A percentile compares a stretch with the other conserved stretches of the same genome.
Evolutionary conservation across 2,113 vertebrate genomes (phyloP).

Genomic region (Pterophyllum scalare): DNA sequence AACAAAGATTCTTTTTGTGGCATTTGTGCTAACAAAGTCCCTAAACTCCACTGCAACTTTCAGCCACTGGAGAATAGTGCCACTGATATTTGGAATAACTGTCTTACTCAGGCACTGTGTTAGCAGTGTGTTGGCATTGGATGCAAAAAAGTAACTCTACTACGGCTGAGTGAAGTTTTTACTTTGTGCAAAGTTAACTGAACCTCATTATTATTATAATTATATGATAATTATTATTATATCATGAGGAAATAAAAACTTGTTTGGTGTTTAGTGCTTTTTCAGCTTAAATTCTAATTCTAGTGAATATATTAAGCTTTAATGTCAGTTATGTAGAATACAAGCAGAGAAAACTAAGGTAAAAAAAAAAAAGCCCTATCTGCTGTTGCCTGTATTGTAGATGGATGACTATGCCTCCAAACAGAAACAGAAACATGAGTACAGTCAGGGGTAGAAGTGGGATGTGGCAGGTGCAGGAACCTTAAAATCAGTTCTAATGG

Average conservation of each 20-base stretch:
- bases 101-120: background rate
- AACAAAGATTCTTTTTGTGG: slow-evolving; percentile 24
- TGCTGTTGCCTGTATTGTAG: background rate
- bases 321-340: background rate
- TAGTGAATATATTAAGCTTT: background rate
- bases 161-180: background rate
- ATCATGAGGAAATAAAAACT: background rate
- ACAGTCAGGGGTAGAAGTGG: background rate
- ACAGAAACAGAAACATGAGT: background rate
- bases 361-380: background rate
- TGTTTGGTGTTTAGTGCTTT: background rate
- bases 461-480: background rate
- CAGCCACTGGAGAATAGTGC: slow-evolving; percentile 4
- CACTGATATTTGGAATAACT: slow-evolving; percentile 31
- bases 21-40: slow-evolving; percentile 11
- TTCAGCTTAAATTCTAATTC: background rate
- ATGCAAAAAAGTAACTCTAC: background rate
- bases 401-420: background rate
- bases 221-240: background rate
- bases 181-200: background rate
- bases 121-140: slow-evolving; percentile 8
- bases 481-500: too few relatives aligned
- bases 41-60: slow-evolving; percentile 20
- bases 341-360: background rate
- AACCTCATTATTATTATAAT: too few relatives aligned